Evolutionary conservation across 2,888 invertebrate species (phyloP).

Genomic region (Venustoraphidia nigricollis): DNA sequence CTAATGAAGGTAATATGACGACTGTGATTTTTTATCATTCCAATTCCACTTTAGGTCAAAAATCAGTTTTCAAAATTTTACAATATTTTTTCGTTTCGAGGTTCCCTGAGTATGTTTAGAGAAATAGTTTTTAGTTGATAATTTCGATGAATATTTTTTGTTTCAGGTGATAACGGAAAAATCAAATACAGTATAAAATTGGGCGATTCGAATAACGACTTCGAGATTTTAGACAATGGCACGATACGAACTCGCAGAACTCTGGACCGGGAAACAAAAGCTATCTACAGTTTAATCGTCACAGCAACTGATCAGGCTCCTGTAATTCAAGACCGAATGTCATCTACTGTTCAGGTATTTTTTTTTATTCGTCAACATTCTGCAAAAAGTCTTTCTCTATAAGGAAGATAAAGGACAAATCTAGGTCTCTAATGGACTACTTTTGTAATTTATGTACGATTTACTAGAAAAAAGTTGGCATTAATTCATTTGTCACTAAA

Average conservation of each 20-base stretch:
- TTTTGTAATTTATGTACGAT: no score
- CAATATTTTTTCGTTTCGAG: no score
- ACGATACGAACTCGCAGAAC: conserved; percentile 59
- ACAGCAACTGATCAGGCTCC: conserved; percentile 73
- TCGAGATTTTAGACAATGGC: conserved; percentile 68
- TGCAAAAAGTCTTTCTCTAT: no score
- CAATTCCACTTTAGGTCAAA: no score
- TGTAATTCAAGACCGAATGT: conserved; percentile 55
- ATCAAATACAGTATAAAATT: conserved; percentile 66
- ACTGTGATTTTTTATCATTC: no score
- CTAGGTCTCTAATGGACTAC: no score
- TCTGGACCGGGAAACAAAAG: conserved; percentile 71
- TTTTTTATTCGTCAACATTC: neutral
- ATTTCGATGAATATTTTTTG: neutral
- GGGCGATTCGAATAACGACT: conserved; percentile 68
- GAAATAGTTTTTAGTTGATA: no score
- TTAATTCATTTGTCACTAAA: neutral
- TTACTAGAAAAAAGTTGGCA: no score
- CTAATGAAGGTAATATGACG: no score
- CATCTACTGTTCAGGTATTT: conserved; percentile 73
- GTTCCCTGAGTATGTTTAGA: no score
- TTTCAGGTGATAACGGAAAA: conserved; percentile 69
- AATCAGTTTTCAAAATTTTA: no score
- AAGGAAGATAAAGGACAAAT: no score
- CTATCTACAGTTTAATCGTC: conserved; percentile 70